phyloP scores from a whole-genome alignment of 1,140 invertebrate species.

The Bombus vancouverensis region DNA sequence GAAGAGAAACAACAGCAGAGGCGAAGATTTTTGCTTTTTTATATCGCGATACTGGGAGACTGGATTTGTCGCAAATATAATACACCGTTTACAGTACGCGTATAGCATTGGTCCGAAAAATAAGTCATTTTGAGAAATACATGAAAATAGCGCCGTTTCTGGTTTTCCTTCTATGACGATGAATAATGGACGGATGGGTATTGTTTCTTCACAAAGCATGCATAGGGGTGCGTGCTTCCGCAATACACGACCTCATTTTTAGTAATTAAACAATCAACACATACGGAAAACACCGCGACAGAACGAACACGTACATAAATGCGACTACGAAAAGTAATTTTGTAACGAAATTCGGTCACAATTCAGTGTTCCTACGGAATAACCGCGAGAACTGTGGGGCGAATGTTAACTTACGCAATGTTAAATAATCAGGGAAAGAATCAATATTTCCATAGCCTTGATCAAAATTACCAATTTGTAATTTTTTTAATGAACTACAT shows the following conservation, averaged over 20 bases:
- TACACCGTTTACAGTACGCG: neutral
- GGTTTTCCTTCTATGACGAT: neutral
- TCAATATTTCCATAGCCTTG: neutral
- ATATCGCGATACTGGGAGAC: neutral
- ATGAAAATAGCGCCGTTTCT: conserved; percentile 5
- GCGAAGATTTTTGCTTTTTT: neutral
- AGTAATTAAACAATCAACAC: conserved; percentile 27
- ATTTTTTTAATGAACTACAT: too few species aligned
- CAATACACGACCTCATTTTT: conserved; percentile 47
- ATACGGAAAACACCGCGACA: neutral
- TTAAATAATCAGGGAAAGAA: neutral
- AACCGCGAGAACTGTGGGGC: neutral
- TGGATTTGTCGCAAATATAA: neutral
- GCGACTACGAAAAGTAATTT: conserved; percentile 3
- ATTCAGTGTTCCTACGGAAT: neutral
- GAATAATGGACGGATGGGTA: conserved; percentile 35
- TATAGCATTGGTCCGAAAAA: neutral
- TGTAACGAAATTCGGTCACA: neutral
- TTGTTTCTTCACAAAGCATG: conserved; percentile 47
- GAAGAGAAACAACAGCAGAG: neutral
- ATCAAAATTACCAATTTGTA: neutral
- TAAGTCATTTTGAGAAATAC: conserved; percentile 28
- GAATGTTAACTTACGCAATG: too few species aligned
- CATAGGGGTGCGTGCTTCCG: conserved; percentile 21
- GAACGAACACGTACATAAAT: neutral